Evolutionary conservation across 2,113 vertebrate genomes (phyloP).

Genomic region (Gulo gulo): DNA sequence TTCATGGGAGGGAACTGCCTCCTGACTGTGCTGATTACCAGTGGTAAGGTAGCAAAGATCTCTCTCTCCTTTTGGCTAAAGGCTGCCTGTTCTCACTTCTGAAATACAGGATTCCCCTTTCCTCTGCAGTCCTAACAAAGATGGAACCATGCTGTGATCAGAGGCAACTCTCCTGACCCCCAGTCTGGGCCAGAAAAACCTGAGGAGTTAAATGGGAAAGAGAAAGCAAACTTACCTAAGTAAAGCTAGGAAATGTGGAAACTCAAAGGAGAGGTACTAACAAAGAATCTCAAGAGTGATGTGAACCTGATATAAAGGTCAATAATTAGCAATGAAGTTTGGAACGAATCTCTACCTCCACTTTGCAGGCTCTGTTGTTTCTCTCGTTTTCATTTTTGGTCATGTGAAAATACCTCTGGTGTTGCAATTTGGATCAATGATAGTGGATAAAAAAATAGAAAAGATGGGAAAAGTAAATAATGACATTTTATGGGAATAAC

Average conservation of each 20-base stretch:
- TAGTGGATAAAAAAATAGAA: constrained; percentile 25
- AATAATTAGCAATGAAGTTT: not conserved
- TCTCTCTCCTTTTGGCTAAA: not conserved
- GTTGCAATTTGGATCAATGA: not conserved
- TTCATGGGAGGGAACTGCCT: not conserved
- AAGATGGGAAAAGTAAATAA: not conserved
- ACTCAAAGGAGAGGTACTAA: not conserved
- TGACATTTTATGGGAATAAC: not conserved
- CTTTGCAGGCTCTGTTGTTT: not conserved
- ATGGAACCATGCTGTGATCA: not conserved
- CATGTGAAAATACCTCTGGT: not conserved
- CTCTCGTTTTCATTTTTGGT: not conserved
- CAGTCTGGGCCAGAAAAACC: not conserved
- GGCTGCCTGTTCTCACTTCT: not conserved
- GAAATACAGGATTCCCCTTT: not conserved
- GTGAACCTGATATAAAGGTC: not conserved
- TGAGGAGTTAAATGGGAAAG: not conserved
- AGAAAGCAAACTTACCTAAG: not conserved
- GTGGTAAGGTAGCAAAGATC: not conserved
- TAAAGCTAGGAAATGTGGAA: not conserved
- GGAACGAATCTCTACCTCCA: not conserved
- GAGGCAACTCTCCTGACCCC: not conserved
- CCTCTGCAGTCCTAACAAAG: not conserved
- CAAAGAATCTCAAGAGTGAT: not conserved
- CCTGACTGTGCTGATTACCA: not conserved